Evolutionary conservation across 2,797 vertebrate genomes (phyloP), one percentile per base, ranked within the genome.

Genomic region (Nannoperca obscura): DNA sequence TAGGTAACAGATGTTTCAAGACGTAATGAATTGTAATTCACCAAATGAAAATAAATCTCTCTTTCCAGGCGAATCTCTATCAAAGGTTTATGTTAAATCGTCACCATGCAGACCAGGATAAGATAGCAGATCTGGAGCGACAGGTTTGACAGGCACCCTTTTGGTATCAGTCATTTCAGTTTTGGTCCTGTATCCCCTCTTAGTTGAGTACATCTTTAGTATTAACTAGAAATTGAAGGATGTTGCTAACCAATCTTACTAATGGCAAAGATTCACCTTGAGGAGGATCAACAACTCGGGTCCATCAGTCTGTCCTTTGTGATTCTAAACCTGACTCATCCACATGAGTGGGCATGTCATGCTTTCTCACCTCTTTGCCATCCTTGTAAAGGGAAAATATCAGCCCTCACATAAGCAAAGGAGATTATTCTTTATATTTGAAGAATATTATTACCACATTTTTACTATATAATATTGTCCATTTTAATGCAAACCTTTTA

Each of bases 61-160:
- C 40, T 60, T 79, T 34, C 63, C n/a, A 98, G 96, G 92, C 95
- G 10, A 91, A 92, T 74, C 22, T 95, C 72, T 93, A 96, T 71
- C 94, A 86, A 71, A 95, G 82, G 1, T 94, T 91, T 19, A 71
- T 96, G 83, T 44, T 95, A 58, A 95, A 90, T 82, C 87, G 91
- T 81, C 92, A 96, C 42, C 89, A 94, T 42, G 95, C 95, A 61
- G 95, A 96, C 63, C 93, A 95, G 61, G 86, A 85, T 36, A 94
- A 88, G 81, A 93, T 96, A 74, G 85, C 88, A 79, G 79, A 93
- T 27, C 72, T 97, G 90, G 94, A 97, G 88, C 92, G 95, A 81
- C 95, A 96, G 97, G 97, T 98, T 95, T n/a, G 27, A 69, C 65
- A 65, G 20, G 7, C 24, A 68, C 27, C 17, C 20, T 42, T 40